Conservation (phyloP, 2,797 vertebrate species). For the Poecilia velifera region DNA sequence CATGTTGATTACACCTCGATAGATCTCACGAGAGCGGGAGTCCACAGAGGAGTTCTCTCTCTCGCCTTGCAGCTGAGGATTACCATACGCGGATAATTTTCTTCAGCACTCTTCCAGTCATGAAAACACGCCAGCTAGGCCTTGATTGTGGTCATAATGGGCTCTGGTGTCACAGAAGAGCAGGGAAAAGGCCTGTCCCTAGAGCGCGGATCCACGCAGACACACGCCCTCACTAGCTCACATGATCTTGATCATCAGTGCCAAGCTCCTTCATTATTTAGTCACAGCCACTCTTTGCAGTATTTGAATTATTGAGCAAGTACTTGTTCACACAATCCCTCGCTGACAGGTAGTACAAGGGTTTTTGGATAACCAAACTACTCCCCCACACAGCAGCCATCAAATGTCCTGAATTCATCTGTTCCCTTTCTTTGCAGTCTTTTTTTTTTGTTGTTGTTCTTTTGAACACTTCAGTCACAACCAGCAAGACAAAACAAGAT, state of each 20-base stretch:
- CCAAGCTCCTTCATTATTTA: constrained; percentile 80
- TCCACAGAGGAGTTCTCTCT: constrained; percentile 13
- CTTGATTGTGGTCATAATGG: constrained; percentile 54
- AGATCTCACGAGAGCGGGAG: constrained; percentile 13
- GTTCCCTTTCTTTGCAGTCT: constrained; percentile 12
- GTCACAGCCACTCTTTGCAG: constrained; percentile 78
- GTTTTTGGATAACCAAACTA: constrained; percentile 60
- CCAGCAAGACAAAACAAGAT: constrained; percentile 27
- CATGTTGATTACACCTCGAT: constrained; percentile 50
- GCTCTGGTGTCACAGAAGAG: constrained; percentile 34
- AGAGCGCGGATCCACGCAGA: constrained; percentile 18
- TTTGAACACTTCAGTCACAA: constrained; percentile 29
- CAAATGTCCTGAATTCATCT: constrained; percentile 28
- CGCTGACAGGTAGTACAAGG: constrained; percentile 73
- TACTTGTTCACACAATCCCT: constrained; percentile 80
- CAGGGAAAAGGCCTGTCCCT: constrained; percentile 34
- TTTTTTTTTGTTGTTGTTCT: constrained; percentile 6
- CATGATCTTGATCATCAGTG: constrained; percentile 63
- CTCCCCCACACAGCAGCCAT: constrained; percentile 45
- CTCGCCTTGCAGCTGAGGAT: constrained; percentile 33
- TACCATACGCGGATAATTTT: constrained; percentile 41
- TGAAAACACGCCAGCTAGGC: constrained; percentile 18
- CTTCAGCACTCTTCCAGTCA: constrained; percentile 37
- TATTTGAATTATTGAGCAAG: constrained; percentile 77
- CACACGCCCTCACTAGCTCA: constrained; percentile 29